phyloP scores from a whole-genome alignment of 2,888 invertebrate genomes.

The Lathronympha strigana region DNA sequence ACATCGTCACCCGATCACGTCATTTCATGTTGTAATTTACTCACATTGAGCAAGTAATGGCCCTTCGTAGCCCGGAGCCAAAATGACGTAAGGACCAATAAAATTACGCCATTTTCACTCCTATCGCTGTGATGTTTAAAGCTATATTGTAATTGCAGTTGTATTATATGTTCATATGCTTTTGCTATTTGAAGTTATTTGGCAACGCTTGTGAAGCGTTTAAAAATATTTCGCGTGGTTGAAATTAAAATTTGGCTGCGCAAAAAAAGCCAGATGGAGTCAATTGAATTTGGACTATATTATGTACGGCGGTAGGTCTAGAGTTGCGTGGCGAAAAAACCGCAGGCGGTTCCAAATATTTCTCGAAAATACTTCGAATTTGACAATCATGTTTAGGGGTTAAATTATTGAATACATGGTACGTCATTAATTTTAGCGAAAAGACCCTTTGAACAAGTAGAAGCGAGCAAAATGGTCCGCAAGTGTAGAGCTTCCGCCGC shows the following conservation, averaged over 20 bases:
- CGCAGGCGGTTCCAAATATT: constrained; percentile 9
- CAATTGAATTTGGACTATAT: constrained; percentile 38
- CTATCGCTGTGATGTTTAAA: constrained; percentile 36
- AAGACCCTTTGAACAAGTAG: background rate
- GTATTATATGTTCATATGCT: constrained; percentile 17
- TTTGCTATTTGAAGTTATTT: constrained; percentile 9
- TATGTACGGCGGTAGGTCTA: constrained; percentile 4
- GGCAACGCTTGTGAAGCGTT: constrained; percentile 32
- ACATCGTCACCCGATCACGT: constrained; percentile 24
- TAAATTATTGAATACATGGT: no score
- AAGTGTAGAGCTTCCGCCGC: background rate
- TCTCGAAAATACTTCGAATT: no score
- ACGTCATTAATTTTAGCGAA: no score
- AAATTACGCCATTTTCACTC: background rate
- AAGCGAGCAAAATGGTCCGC: background rate
- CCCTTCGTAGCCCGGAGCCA: constrained; percentile 9
- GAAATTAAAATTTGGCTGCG: constrained; percentile 30
- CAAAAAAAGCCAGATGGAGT: constrained; percentile 29
- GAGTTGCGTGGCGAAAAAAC: background rate
- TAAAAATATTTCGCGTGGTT: constrained; percentile 17
- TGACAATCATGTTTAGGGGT: no score
- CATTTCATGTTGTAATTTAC: constrained; percentile 18
- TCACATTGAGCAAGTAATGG: constrained; percentile 37
- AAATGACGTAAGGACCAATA: background rate
- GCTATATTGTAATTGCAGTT: constrained; percentile 10